Conservation (phyloP, 2,113 vertebrate genomes). For the Turdus rufiventris region DNA sequence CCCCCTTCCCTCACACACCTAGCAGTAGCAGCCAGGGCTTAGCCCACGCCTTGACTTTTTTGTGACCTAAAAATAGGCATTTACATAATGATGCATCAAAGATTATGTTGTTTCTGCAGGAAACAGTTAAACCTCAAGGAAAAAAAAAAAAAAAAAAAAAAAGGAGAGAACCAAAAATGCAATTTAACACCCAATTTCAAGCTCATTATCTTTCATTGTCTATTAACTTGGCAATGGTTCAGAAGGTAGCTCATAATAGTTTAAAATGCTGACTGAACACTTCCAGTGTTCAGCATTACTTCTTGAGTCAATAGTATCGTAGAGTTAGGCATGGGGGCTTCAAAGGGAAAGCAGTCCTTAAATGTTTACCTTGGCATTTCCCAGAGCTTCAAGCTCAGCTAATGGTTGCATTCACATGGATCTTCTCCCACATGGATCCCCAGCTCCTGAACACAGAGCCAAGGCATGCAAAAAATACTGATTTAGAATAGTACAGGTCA, state of each 20-base stretch:
- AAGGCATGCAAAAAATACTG: neutral
- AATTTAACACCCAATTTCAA: slow-evolving; percentile 90
- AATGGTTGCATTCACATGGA: neutral
- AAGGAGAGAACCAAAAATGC: slow-evolving; percentile 81
- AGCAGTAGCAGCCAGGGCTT: neutral
- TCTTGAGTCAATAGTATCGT: slow-evolving; percentile 68
- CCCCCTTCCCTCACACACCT: neutral
- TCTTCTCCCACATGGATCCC: neutral
- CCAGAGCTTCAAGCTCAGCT: slow-evolving; percentile 23
- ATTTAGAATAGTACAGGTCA: neutral
- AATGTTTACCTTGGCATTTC: slow-evolving; percentile 38
- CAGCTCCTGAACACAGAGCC: neutral
- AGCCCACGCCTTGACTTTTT: neutral
- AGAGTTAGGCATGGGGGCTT: slow-evolving; percentile 32
- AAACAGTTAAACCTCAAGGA: slow-evolving; percentile 81
- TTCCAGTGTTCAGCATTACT: slow-evolving; percentile 75
- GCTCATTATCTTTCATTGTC: slow-evolving; percentile 90
- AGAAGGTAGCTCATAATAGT: slow-evolving; percentile 87
- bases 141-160: neutral
- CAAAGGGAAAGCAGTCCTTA: slow-evolving; percentile 47
- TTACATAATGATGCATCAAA: slow-evolving; percentile 71
- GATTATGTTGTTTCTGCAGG: slow-evolving; percentile 73
- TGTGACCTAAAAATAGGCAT: slow-evolving; percentile 69
- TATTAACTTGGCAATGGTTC: slow-evolving; percentile 88
- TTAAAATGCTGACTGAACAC: slow-evolving; percentile 87